These are phyloP conservation scores for Dinothrombium tinctorium DNA, from an alignment of 1,140 invertebrate species.

Conservation along the genomic window DNA sequence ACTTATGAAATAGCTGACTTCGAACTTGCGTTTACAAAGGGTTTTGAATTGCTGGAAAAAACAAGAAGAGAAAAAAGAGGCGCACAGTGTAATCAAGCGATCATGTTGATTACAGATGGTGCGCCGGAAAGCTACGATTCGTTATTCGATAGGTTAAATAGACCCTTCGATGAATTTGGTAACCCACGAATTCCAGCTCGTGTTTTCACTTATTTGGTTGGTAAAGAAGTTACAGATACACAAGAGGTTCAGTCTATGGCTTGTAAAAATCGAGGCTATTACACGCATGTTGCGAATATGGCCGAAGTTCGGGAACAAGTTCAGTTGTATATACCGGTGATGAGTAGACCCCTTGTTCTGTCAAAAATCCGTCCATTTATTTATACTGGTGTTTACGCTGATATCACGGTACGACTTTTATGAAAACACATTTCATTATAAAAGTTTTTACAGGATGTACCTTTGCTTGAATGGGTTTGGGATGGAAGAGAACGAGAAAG, in stretches of 20 bases:
- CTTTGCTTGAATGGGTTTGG: slow-evolving; percentile 74
- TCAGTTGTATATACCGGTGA: slow-evolving; percentile 58
- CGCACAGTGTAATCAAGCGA: slow-evolving; percentile 81
- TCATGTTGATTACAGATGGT: slow-evolving; percentile 95
- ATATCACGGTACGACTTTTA: slow-evolving; percentile 40
- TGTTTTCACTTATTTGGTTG: slow-evolving; percentile 93
- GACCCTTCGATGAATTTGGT: too few relatives aligned
- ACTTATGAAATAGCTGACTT: slow-evolving; percentile 85
- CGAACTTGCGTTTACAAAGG: slow-evolving; percentile 57
- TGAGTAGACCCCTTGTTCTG: slow-evolving; percentile 64
- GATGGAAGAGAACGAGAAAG: slow-evolving; percentile 48
- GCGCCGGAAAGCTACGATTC: slow-evolving; percentile 77
- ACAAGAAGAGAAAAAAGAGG: slow-evolving; percentile 29
- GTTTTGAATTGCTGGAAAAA: slow-evolving; percentile 58
- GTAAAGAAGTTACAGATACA: slow-evolving; percentile 73
- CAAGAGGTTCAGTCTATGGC: slow-evolving; percentile 28
- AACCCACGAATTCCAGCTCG: slow-evolving; percentile 36
- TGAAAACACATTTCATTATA: background rate
- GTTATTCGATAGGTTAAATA: slow-evolving; percentile 68
- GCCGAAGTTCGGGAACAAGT: slow-evolving; percentile 84
- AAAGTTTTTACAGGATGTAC: slow-evolving; percentile 47
- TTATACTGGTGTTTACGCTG: slow-evolving; percentile 80
- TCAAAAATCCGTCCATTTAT: slow-evolving; percentile 42
- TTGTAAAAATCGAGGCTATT: slow-evolving; percentile 38
- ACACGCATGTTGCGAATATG: slow-evolving; percentile 66